phyloP scores from a whole-genome alignment of 1,140 invertebrate genomes.

The Asbolus verrucosus region DNA sequence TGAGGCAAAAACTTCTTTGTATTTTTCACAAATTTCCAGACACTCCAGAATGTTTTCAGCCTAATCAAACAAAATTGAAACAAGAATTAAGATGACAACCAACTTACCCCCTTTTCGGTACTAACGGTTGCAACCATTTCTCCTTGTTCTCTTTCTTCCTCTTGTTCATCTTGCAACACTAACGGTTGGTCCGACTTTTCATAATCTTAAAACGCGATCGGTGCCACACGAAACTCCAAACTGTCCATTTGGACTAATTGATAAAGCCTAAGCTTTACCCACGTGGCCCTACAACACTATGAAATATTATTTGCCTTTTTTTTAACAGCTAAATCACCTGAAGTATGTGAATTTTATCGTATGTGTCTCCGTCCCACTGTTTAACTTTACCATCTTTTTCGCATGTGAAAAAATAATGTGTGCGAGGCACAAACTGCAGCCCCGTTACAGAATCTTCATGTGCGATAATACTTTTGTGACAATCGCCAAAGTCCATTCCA shows the following conservation, averaged over 20 bases:
- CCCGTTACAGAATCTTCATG: slow-evolving; percentile 95
- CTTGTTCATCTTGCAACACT: slow-evolving; percentile 91
- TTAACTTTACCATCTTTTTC: slow-evolving; percentile 95
- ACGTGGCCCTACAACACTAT: slow-evolving; percentile 80
- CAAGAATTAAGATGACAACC: too few relatives aligned
- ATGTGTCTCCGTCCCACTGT: slow-evolving; percentile 97
- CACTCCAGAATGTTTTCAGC: slow-evolving; percentile 92
- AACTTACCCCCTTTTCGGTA: slow-evolving; percentile 80
- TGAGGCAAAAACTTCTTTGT: slow-evolving; percentile 69
- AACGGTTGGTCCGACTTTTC: slow-evolving; percentile 90
- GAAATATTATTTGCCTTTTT: too few relatives aligned
- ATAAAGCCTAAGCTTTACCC: slow-evolving; percentile 81
- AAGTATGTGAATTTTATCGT: slow-evolving; percentile 91
- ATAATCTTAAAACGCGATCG: slow-evolving; percentile 89
- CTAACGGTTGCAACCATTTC: slow-evolving; percentile 84
- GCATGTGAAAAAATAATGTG: slow-evolving; percentile 93
- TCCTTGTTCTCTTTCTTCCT: slow-evolving; percentile 84
- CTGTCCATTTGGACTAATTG: slow-evolving; percentile 85
- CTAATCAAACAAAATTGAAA: slow-evolving; percentile 66
- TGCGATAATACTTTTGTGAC: slow-evolving; percentile 88
- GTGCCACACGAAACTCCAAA: slow-evolving; percentile 87
- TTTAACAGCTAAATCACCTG: slow-evolving; percentile 79
- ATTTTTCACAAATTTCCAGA: slow-evolving; percentile 82
- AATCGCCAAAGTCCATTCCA: slow-evolving; percentile 99
- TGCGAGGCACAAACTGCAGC: slow-evolving; percentile 88